A percentile compares a stretch with the other conserved stretches of the same genome.
Evolutionary conservation across 2,797 vertebrate species (phyloP).

Genomic region (Synaphobranchus kaupii): DNA sequence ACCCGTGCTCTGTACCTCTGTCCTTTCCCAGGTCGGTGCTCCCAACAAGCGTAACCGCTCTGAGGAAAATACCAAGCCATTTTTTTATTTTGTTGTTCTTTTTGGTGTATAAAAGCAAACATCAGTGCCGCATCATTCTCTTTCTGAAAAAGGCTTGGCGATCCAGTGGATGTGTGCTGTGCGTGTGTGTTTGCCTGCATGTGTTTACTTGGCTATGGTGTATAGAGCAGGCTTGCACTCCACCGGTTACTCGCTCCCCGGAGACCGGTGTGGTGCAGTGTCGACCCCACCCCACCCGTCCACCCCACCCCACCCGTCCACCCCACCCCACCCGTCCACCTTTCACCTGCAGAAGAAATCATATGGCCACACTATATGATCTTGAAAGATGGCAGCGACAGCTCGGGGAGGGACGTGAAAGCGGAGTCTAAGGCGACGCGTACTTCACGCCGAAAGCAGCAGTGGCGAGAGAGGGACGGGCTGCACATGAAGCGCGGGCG

Average conservation of each 20-base stretch:
- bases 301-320: too few species aligned
- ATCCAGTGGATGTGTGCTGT: slow-evolving; percentile 1
- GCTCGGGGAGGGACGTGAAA: background rate
- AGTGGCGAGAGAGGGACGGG: background rate
- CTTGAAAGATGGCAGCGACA: too few species aligned
- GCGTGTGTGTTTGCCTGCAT: background rate
- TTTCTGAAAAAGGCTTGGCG: slow-evolving; percentile 25
- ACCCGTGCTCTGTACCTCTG: background rate
- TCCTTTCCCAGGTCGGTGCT: background rate
- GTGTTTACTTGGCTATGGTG: background rate
- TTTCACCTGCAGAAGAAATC: background rate
- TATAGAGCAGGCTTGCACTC: background rate
- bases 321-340: too few species aligned
- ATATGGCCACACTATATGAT: background rate
- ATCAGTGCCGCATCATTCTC: slow-evolving; percentile 24
- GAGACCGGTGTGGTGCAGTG: too few species aligned
- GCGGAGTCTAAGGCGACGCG: background rate
- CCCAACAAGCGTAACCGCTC: background rate
- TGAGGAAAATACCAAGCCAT: slow-evolving; percentile 9
- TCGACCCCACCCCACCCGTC: too few species aligned
- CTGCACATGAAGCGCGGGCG: too few species aligned
- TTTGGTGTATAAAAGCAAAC: slow-evolving; percentile 33
- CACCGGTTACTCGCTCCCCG: background rate
- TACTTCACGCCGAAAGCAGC: background rate
- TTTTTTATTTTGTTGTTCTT: background rate